Evolutionary conservation across 2,113 vertebrate species (phyloP), one percentile per base, ranked within the genome.

Genomic region (Malurus melanocephalus): DNA sequence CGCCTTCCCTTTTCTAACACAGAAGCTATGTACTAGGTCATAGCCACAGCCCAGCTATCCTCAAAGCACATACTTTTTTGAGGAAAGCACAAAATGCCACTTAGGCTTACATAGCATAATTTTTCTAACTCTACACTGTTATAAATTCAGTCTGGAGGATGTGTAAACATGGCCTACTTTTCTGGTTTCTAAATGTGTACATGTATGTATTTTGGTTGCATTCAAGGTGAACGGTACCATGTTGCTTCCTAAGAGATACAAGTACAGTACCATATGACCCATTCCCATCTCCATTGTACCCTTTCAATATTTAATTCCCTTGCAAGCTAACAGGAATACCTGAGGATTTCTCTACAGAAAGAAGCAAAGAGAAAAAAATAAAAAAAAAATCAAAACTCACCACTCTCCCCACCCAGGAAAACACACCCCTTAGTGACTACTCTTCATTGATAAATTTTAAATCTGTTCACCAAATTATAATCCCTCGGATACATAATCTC

Each of bases 41-140:
- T 1, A 62, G 23, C 11, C 49, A 67, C 0, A 0, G 30, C 33
- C 61, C 52, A 60, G 2, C 57, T 60, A 72, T 1, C 22, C 12
- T 46, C 62, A 71, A 67, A 75, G 53, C 7, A 60, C 19, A 35
- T 5, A n/a, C 9, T 27, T 16, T 33, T 45, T 33, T n/a, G 3
- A 91, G 68, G 49, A 61, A 71, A 87, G 17, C 26, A 87, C 33
- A 45, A 45, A 81, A 71, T 33, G 85, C 14, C 49, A 71, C 45
- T 49, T 48, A 51, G 18, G 45, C 16, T 81, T 64, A 46, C 18
- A 24, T 0, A 64, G 10, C 7, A 33, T 21, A 3, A 40, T 15
- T 89, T 71, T 71, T 56, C 33, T 66, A 74, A 30, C 8, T 40
- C 33, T 23, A 59, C 43, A 38, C 26, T 60, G 11, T 48, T 73